Conservation (phyloP, 1,140 invertebrate species). For the Zaprionus kolodkinae region DNA sequence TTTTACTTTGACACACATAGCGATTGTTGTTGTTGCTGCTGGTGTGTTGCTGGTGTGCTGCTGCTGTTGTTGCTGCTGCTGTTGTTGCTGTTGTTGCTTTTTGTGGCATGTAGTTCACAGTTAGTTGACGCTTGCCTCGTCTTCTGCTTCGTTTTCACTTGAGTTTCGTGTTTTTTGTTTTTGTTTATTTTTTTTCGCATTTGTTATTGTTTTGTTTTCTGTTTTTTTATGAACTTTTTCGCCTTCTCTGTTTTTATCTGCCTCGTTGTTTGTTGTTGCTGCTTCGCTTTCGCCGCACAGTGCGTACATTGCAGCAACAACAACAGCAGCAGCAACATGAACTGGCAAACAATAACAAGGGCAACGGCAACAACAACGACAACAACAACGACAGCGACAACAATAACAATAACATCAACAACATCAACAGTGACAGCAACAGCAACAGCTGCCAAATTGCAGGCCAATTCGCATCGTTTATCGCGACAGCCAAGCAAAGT, state of each 20-base stretch:
- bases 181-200: constrained; percentile 13
- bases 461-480: constrained; percentile 51
- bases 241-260: constrained; percentile 64
- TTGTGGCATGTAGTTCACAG: constrained; percentile 58
- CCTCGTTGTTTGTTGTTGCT: constrained; percentile 59
- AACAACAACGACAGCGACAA: neutral
- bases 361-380: constrained; percentile 15
- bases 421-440: constrained; percentile 28
- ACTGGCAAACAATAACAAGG: constrained; percentile 34
- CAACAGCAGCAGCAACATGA: constrained; percentile 4
- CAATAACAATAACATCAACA: constrained; percentile 11
- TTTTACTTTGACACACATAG: constrained; percentile 79
- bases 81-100: constrained; percentile 23
- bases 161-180: constrained; percentile 41
- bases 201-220: constrained; percentile 29
- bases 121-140: constrained; percentile 42
- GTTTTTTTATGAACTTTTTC: constrained; percentile 21
- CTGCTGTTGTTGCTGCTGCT: constrained; percentile 26
- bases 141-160: constrained; percentile 49
- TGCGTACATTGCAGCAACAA: constrained; percentile 17
- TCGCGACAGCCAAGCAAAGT: constrained; percentile 35
- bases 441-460: constrained; percentile 50
- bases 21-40: constrained; percentile 39
- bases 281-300: constrained; percentile 51
- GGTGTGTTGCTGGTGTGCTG: constrained; percentile 19